Conservation (phyloP, 1,140 invertebrate genomes). For the Hesperophylax magnus region DNA sequence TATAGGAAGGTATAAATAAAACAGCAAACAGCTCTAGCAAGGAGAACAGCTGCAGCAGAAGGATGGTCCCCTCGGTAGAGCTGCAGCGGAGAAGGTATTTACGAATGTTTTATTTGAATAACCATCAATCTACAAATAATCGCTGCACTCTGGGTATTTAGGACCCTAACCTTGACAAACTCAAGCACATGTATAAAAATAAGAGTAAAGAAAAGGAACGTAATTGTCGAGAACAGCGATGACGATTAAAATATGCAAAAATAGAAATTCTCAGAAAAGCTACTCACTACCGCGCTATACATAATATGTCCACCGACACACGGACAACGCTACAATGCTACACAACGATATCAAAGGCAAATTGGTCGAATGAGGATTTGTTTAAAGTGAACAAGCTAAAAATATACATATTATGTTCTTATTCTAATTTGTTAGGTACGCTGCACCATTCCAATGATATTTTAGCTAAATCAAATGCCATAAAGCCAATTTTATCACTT, state of each 20-base stretch:
- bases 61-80: too few species aligned
- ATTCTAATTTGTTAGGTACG: conserved; percentile 56
- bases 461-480: conserved; percentile 57
- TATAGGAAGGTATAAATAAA: neutral
- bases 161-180: conserved; percentile 52
- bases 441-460: conserved; percentile 57
- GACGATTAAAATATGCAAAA: conserved; percentile 59
- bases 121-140: conserved; percentile 57
- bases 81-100: neutral
- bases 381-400: conserved; percentile 58
- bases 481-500: conserved; percentile 59
- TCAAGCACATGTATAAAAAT: conserved; percentile 58
- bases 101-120: conserved; percentile 56
- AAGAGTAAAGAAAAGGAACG: conserved; percentile 55
- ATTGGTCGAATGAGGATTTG: conserved; percentile 59
- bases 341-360: conserved; percentile 59
- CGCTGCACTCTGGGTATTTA: conserved; percentile 53
- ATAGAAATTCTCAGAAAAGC: conserved; percentile 59
- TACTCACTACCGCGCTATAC: conserved; percentile 56
- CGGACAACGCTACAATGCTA: conserved; percentile 57
- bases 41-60: neutral
- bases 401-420: conserved; percentile 56
- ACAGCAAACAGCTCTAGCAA: neutral
- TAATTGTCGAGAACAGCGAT: conserved; percentile 56
- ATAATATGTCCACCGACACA: conserved; percentile 50